A percentile compares a stretch with the other conserved stretches of the same genome.
These are phyloP conservation scores for Corapipo altera DNA, from an alignment of 2,113 vertebrate genomes.

Conservation along the genomic window DNA sequence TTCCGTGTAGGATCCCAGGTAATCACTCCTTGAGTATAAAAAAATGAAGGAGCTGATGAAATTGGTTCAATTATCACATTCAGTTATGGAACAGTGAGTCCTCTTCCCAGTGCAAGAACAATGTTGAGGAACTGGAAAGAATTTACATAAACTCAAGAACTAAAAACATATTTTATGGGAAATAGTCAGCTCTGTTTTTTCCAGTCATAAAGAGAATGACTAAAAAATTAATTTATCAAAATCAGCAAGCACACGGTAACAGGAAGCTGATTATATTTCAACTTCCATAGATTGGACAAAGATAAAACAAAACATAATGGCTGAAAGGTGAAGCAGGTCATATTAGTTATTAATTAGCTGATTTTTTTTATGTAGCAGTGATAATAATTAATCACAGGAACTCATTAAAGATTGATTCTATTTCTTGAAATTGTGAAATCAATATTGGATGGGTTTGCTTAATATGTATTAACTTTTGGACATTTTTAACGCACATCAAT, in stretches of 20 bases:
- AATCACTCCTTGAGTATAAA: background rate
- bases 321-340: background rate
- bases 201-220: background rate
- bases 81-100: background rate
- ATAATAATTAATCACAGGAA: background rate
- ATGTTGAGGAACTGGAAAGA: background rate
- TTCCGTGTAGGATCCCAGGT: background rate
- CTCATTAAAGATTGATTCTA: background rate
- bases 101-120: background rate
- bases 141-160: background rate
- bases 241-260: background rate
- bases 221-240: background rate
- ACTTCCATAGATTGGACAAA: background rate
- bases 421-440: background rate
- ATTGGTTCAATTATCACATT: background rate
- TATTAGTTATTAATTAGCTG: background rate
- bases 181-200: background rate
- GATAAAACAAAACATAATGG: background rate
- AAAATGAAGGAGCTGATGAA: background rate
- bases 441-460: background rate
- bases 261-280: background rate
- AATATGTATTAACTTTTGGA: background rate
- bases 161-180: background rate
- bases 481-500: background rate
- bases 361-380: background rate